These are phyloP conservation scores for Trichonephila clavata DNA, from an alignment of 1,140 invertebrate species.

Conservation along the genomic window DNA sequence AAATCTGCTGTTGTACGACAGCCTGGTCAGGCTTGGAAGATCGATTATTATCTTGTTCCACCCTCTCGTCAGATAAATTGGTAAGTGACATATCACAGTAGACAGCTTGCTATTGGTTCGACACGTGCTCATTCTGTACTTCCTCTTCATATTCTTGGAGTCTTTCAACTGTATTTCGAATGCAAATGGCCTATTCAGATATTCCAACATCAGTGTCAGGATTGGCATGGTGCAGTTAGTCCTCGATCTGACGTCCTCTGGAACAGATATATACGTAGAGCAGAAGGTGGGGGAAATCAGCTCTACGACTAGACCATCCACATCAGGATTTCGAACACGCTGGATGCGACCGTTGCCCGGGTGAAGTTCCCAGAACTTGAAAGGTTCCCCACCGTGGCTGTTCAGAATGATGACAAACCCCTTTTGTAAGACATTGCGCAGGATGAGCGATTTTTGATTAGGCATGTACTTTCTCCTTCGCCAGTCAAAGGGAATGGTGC, in stretches of 20 bases:
- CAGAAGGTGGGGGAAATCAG: not conserved
- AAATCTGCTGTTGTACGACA: not conserved
- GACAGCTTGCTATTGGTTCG: not conserved
- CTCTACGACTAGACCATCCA: constrained; percentile 8
- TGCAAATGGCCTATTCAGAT: not conserved
- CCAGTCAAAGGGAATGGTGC: not conserved
- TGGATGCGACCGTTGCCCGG: not conserved
- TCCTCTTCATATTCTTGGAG: not conserved
- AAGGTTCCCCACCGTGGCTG: not conserved
- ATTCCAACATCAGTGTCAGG: not conserved
- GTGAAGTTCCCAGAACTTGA: not conserved
- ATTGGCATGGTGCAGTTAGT: not conserved
- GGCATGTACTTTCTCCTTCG: constrained; percentile 3
- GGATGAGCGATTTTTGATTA: not conserved
- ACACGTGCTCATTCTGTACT: not conserved
- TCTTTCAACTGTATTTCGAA: not conserved
- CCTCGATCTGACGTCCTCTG: not conserved
- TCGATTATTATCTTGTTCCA: constrained; percentile 8
- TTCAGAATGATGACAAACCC: not conserved
- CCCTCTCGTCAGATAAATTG: not conserved
- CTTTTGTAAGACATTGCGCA: not conserved
- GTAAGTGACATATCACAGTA: not conserved
- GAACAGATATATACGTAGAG: not conserved
- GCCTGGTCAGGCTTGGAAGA: not conserved
- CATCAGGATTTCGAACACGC: not conserved